These are phyloP conservation scores for Alitta virens DNA, from an alignment of 2,888 invertebrate species.

Conservation along the genomic window DNA sequence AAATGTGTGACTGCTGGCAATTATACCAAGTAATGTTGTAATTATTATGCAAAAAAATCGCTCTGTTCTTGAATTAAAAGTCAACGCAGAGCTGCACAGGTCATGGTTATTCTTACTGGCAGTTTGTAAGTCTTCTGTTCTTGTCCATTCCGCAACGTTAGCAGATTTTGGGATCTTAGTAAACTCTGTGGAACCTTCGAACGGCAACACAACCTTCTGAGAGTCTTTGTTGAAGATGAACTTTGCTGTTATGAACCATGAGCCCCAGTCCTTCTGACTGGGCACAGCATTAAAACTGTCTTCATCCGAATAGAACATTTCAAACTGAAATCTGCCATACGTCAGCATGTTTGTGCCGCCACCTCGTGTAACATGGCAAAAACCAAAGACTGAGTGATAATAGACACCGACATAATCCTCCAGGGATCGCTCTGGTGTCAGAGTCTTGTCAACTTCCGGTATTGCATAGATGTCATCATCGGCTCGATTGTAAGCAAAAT, in stretches of 20 bases:
- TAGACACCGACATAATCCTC: not conserved
- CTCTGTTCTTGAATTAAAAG: no score
- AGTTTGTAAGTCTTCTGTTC: no score
- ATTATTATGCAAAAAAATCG: no score
- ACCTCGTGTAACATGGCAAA: not conserved
- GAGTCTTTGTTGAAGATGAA: not conserved
- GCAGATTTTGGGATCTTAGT: no score
- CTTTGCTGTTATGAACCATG: not conserved
- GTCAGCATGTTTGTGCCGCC: not conserved
- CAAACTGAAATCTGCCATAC: not conserved
- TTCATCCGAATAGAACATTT: not conserved
- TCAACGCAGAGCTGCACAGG: no score
- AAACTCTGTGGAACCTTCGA: no score
- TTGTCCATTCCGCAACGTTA: no score
- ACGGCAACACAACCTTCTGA: no score
- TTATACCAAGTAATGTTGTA: no score
- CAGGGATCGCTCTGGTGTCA: not conserved
- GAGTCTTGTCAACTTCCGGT: not conserved
- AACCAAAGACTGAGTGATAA: not conserved
- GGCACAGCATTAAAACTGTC: not conserved
- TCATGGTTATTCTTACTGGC: no score
- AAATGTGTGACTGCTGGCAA: no score
- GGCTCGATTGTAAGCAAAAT: not conserved
- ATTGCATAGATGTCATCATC: not conserved
- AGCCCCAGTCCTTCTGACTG: not conserved